Evolutionary conservation across 2,113 vertebrate genomes (phyloP).

Genomic region (Sturnira hondurensis): DNA sequence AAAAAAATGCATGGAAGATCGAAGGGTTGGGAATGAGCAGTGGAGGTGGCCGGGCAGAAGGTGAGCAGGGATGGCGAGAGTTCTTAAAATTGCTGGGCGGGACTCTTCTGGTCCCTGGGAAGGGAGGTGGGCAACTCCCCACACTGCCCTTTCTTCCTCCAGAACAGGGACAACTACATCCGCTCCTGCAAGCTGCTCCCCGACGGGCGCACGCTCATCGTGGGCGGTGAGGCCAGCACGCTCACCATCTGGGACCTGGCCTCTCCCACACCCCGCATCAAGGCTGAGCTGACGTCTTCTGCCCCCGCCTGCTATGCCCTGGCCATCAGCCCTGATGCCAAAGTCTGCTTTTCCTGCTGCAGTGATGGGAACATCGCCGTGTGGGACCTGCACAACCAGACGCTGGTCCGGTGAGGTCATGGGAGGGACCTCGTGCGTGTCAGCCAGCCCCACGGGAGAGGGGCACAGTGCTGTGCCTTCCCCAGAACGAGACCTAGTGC

Average conservation of each 20-base stretch:
- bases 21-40: background rate
- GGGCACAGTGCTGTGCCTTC: background rate
- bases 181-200: conserved; percentile 98
- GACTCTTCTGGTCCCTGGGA: accelerated
- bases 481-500: accelerated
- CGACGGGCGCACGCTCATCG: conserved; percentile 95
- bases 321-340: conserved; percentile 97
- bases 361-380: conserved; percentile 97
- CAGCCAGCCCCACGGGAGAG: too few species aligned
- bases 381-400: conserved; percentile 99
- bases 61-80: background rate
- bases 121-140: accelerated
- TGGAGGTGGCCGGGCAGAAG: too few species aligned
- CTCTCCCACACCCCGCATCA: conserved; percentile 94
- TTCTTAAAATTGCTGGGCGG: accelerated
- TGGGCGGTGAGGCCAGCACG: conserved; percentile 96
- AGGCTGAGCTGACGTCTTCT: conserved; percentile 95
- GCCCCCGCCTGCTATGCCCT: conserved; percentile 96
- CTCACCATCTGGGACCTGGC: conserved; percentile 99
- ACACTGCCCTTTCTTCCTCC: background rate
- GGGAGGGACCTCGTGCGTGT: background rate
- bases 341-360: conserved; percentile 99
- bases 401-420: conserved; percentile 89
- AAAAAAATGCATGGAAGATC: accelerated
- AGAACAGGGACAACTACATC: conserved; percentile 99